Percentiles rank a stretch among this genome's conserved stretches.
Evolutionary conservation across 2,797 vertebrate genomes (phyloP).

Genomic region (Manis javanica): DNA sequence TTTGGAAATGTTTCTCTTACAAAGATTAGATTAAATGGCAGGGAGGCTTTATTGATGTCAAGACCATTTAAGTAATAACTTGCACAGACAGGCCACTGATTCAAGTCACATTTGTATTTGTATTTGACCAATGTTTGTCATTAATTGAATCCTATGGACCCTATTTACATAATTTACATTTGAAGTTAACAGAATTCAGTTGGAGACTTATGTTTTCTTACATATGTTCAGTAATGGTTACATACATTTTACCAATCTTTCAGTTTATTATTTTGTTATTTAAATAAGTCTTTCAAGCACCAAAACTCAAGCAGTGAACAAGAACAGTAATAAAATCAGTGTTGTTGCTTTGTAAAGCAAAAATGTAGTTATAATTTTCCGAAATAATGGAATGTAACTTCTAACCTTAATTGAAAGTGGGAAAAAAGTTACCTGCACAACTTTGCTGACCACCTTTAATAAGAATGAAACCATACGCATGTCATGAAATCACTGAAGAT

Average conservation of each 20-base stretch:
- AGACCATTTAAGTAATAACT: conserved; percentile 3
- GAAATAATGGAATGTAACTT: background rate
- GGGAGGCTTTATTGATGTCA: conserved; percentile 13
- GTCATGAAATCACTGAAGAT: background rate
- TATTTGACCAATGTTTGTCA: conserved; percentile 11
- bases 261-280: conserved; percentile 28
- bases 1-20: conserved; percentile 13
- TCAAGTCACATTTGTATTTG: conserved; percentile 22
- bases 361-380: conserved; percentile 17
- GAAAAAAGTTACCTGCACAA: background rate
- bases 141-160: background rate
- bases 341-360: background rate
- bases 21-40: conserved; percentile 50
- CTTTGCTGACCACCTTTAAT: conserved; percentile 17
- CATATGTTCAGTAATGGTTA: background rate
- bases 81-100: background rate
- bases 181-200: background rate
- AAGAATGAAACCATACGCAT: conserved; percentile 9
- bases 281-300: background rate
- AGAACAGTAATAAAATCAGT: conserved; percentile 33
- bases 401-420: background rate
- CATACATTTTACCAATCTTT: conserved; percentile 40
- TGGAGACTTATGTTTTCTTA: conserved; percentile 12
- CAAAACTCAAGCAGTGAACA: conserved; percentile 47
- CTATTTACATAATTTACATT: conserved; percentile 46